Evolutionary conservation across 2,113 vertebrate genomes (phyloP).

Genomic region (Thermophis baileyi): DNA sequence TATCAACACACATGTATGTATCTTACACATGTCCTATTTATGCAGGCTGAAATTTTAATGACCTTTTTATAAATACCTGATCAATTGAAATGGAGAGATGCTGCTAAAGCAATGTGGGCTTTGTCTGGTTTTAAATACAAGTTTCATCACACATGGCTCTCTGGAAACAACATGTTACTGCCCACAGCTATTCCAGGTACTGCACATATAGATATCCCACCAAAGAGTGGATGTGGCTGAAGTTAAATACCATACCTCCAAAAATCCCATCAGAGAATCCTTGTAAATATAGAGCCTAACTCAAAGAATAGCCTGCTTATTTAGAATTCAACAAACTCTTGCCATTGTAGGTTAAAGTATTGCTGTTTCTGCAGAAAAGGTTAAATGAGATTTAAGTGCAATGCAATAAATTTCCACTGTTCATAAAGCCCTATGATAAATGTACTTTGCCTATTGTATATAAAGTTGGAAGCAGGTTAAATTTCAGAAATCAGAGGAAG

Average conservation of each 20-base stretch:
- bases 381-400: constrained; percentile 73
- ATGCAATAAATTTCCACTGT: constrained; percentile 73
- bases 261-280: neutral
- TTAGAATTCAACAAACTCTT: constrained; percentile 32
- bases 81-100: neutral
- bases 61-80: neutral
- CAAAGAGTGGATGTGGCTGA: neutral
- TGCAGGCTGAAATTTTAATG: neutral
- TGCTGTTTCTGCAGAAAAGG: constrained; percentile 64
- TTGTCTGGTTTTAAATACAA: neutral
- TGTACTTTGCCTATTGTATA: constrained; percentile 61
- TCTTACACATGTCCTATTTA: neutral
- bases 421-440: constrained; percentile 73
- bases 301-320: neutral
- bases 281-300: fast-evolving
- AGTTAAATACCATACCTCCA: neutral
- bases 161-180: neutral
- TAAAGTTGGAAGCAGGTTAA: constrained; percentile 60
- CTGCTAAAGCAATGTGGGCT: neutral
- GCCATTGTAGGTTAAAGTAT: constrained; percentile 57
- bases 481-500: constrained; percentile 52
- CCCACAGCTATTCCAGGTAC: neutral
- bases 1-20: neutral
- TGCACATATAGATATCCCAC: neutral
- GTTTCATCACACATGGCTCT: neutral